phyloP scores from a whole-genome alignment of 2,888 invertebrate species.

The Acronicta aceris region DNA sequence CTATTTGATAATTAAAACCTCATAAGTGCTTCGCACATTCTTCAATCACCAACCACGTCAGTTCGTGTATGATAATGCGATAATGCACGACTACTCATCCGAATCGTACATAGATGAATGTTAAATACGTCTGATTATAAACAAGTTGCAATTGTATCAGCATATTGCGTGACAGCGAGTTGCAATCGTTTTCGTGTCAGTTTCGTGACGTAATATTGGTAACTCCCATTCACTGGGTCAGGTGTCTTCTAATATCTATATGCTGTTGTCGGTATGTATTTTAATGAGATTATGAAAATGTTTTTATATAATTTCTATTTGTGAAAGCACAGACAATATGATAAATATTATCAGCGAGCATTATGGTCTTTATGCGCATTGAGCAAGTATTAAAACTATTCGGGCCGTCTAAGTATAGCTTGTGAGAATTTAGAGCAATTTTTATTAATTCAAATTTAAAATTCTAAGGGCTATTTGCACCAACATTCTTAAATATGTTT shows the following conservation, averaged over 20 bases:
- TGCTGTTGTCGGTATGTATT: background rate
- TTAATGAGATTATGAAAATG: background rate
- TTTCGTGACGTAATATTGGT: conserved; percentile 33
- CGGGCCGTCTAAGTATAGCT: too few relatives aligned
- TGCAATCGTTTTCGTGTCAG: conserved; percentile 37
- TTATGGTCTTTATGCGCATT: too few relatives aligned
- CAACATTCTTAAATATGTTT: too few relatives aligned
- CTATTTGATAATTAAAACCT: too few relatives aligned
- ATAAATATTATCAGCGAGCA: too few relatives aligned
- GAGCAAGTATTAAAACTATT: too few relatives aligned
- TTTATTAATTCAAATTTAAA: too few relatives aligned
- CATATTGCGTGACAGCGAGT: conserved; percentile 35
- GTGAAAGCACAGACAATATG: too few relatives aligned
- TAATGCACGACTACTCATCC: conserved; percentile 30
- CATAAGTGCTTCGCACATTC: conserved; percentile 25
- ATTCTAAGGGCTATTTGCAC: too few relatives aligned
- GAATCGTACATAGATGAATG: conserved; percentile 11
- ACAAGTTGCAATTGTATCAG: conserved; percentile 31
- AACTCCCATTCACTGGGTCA: conserved; percentile 34
- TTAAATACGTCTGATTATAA: conserved; percentile 10
- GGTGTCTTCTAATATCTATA: conserved; percentile 13
- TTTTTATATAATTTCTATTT: too few relatives aligned
- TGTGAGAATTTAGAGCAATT: too few relatives aligned
- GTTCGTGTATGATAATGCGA: conserved; percentile 17
- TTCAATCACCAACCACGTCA: conserved; percentile 17